Base-by-base conservation (phyloP, 2,888 invertebrate genomes). In the Cryptocephalus moraei region DNA sequence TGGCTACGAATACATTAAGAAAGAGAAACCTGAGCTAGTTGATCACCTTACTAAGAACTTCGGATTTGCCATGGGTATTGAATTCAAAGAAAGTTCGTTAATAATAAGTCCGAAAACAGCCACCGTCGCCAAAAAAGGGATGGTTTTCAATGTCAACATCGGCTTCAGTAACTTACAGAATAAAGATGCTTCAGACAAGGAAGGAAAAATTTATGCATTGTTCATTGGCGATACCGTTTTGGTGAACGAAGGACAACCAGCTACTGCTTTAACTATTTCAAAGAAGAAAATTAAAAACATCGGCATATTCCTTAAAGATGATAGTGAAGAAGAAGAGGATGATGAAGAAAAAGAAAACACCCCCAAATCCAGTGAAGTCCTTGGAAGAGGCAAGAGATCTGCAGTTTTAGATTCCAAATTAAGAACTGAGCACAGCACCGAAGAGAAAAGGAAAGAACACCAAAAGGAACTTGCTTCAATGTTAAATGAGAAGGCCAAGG, bases 11-110 rank as follows among this genome's bases (percentile, higher is more conserved):
- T 81, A 81, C 65, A 88, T 93, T 0, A 91, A 92, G 65, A 86
- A 88, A 59, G 87, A 92, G 57, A 88, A 90, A 63, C 86, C 94
- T 1, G 78, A 80, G 49, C 75, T 97, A 56, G 75, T 88, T 1
- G 91, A 94, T 47, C 91, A 89, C 67, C 75, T 99, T 46, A 94
- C 94, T 0, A 97, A 95, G 70, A 91, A 84, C 58, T 90, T 95
- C 73, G 97, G 96, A 6, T 99, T 99, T 74, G 93, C 84, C 1
- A 97, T 91, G 84, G 99, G 99, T 8, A 91, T 99, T 59, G 97
- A 99, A 68, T 99, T 99, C 68, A 83, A 96, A 47, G 99, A 99
- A 70, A 90, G 90, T 58, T 89, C 92, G 0, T 76, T 97, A 47
- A 77, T 94, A 1, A 90, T 99, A 62, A 90, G 90, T 0, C 88